Evolutionary conservation across 30 jellyfish, hydroid and myxozoan genomes (phyloP).

Genomic region (Hydractinia symbiolongicarpus): DNA sequence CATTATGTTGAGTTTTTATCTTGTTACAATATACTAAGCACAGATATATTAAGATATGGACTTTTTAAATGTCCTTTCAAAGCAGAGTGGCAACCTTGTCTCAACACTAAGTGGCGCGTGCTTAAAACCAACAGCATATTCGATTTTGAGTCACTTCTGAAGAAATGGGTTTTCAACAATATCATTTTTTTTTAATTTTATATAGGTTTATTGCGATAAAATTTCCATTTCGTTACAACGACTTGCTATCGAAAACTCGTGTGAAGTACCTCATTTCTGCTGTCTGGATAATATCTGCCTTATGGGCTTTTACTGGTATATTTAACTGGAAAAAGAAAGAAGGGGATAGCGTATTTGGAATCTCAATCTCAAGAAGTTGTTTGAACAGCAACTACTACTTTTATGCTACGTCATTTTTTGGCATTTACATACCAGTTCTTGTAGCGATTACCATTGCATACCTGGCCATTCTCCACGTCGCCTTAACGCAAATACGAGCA

Average conservation of each 20-base stretch:
- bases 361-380: conserved; percentile 28
- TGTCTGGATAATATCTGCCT: conserved; percentile 65
- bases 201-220: conserved; percentile 37
- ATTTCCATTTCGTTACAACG: conserved; percentile 58
- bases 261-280: conserved; percentile 33
- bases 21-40: no score
- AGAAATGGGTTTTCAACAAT: no score
- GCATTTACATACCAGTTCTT: conserved; percentile 53
- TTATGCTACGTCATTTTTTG: conserved; percentile 25
- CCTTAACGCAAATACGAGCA: conserved; percentile 57
- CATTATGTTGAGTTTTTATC: no score
- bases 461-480: conserved; percentile 42
- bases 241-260: conserved; percentile 35
- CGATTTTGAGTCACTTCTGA: no score
- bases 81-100: no score
- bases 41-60: no score
- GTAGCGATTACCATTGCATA: conserved; percentile 57
- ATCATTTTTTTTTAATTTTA: background rate
- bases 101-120: no score
- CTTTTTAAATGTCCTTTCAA: no score
- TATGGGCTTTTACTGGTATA: conserved; percentile 66
- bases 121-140: no score
- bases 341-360: background rate
- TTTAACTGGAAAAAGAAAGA: conserved; percentile 40
- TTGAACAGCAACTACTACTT: conserved; percentile 35